phyloP scores from a whole-genome alignment of 2,113 vertebrate species.

The Vidua macroura region DNA sequence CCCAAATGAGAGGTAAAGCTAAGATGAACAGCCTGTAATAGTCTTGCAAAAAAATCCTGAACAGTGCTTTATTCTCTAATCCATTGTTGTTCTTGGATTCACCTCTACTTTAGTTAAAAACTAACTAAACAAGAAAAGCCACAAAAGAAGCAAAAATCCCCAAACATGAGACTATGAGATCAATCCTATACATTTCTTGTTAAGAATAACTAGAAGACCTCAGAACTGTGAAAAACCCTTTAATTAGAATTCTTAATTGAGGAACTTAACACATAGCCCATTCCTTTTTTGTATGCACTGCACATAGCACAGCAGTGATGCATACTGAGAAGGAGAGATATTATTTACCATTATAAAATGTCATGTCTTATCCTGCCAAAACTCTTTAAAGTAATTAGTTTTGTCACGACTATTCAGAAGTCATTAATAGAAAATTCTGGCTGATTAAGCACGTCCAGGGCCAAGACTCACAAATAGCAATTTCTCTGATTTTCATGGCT shows the following conservation, averaged over 20 bases:
- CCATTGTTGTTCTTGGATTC: background rate
- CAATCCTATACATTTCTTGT: background rate
- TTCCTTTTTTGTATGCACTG: background rate
- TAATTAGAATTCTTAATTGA: background rate
- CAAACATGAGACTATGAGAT: background rate
- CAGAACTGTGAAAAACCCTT: background rate
- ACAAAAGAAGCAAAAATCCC: background rate
- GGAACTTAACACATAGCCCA: background rate
- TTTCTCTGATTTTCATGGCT: background rate
- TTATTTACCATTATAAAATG: slow-evolving; percentile 24
- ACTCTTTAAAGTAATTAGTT: slow-evolving; percentile 17
- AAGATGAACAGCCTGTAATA: background rate
- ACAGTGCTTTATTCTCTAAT: background rate
- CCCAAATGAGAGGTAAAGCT: background rate
- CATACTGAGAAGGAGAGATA: background rate
- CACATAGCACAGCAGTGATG: background rate
- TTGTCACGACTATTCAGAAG: slow-evolving; percentile 17
- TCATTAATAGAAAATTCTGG: slow-evolving; percentile 27
- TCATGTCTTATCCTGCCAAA: background rate
- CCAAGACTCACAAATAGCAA: background rate
- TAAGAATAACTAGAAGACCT: background rate
- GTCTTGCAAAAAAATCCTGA: background rate
- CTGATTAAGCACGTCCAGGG: background rate
- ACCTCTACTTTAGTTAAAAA: background rate
- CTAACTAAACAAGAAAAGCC: background rate